Conservation (phyloP, 2,797 vertebrate species). For the Fistularia commersonii region DNA sequence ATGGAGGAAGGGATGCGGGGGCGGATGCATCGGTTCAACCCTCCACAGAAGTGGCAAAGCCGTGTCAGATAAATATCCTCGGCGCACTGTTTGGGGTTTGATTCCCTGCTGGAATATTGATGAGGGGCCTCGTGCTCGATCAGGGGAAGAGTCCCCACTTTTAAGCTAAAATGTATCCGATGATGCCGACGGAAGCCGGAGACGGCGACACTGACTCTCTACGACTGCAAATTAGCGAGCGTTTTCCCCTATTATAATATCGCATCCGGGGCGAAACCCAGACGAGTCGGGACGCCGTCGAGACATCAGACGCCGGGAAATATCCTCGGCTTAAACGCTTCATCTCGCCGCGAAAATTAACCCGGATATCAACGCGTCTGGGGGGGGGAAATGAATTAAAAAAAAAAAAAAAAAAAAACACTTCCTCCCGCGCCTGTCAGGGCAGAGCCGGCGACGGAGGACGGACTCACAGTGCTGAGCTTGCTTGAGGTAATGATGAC, state of each 20-base stretch:
- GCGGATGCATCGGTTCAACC: constrained; percentile 27
- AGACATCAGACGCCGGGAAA: too few relatives aligned
- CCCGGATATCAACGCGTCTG: too few relatives aligned
- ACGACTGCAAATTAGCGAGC: constrained; percentile 11
- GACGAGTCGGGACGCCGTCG: too few relatives aligned
- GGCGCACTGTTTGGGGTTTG: constrained; percentile 40
- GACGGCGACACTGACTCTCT: constrained; percentile 12
- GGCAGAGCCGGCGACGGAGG: constrained; percentile 13
- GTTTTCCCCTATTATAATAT: not conserved
- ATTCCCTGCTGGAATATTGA: constrained; percentile 63
- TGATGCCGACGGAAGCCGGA: constrained; percentile 28
- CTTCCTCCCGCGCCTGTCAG: too few relatives aligned
- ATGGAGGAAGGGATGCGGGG: not conserved
- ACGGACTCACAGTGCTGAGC: constrained; percentile 94
- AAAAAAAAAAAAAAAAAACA: too few relatives aligned
- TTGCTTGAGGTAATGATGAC: constrained; percentile 97
- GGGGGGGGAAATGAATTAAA: too few relatives aligned
- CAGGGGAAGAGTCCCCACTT: constrained; percentile 15
- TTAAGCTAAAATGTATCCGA: constrained; percentile 26
- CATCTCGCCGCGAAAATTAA: too few relatives aligned
- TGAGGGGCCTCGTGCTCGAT: constrained; percentile 55
- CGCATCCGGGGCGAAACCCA: too few relatives aligned
- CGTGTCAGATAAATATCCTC: constrained; percentile 52
- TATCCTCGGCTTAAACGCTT: too few relatives aligned
- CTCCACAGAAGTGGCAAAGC: constrained; percentile 30